phyloP scores from a whole-genome alignment of 2,888 invertebrate species.

The Eupelmus urozonus region DNA sequence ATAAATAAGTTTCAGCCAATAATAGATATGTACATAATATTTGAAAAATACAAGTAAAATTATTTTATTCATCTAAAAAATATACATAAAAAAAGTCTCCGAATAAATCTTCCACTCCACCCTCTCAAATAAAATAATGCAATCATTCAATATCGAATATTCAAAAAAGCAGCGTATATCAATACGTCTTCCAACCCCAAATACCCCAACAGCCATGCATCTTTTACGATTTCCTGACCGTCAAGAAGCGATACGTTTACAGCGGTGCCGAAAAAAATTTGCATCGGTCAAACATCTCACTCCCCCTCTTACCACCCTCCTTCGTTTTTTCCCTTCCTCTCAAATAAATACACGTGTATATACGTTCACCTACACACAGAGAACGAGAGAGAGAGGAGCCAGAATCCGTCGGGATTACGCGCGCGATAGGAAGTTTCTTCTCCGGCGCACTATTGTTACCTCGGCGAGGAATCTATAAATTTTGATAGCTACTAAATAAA shows the following conservation, averaged over 20 bases:
- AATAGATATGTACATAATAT: too few relatives aligned
- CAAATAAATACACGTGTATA: background rate
- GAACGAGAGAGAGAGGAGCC: too few relatives aligned
- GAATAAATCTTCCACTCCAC: background rate
- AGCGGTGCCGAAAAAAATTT: slow-evolving; percentile 31
- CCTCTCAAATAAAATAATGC: background rate
- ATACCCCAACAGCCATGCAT: slow-evolving; percentile 42
- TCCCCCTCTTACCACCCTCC: background rate
- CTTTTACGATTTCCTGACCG: slow-evolving; percentile 24
- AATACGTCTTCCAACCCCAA: slow-evolving; percentile 53
- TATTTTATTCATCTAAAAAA: too few relatives aligned
- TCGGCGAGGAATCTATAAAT: slow-evolving; percentile 71
- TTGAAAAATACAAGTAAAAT: too few relatives aligned
- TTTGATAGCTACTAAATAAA: slow-evolving; percentile 76
- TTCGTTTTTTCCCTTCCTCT: background rate
- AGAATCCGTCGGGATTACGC: slow-evolving; percentile 55
- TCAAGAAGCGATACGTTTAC: background rate
- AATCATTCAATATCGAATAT: slow-evolving; percentile 32
- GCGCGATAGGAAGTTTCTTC: slow-evolving; percentile 15
- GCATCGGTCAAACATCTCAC: slow-evolving; percentile 50
- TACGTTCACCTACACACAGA: background rate
- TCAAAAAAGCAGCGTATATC: background rate
- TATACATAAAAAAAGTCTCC: too few relatives aligned
- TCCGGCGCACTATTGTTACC: slow-evolving; percentile 61
- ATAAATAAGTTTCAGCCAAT: too few relatives aligned